phyloP scores from a whole-genome alignment of 2,888 invertebrate genomes.

The Ormyrus rosae region DNA sequence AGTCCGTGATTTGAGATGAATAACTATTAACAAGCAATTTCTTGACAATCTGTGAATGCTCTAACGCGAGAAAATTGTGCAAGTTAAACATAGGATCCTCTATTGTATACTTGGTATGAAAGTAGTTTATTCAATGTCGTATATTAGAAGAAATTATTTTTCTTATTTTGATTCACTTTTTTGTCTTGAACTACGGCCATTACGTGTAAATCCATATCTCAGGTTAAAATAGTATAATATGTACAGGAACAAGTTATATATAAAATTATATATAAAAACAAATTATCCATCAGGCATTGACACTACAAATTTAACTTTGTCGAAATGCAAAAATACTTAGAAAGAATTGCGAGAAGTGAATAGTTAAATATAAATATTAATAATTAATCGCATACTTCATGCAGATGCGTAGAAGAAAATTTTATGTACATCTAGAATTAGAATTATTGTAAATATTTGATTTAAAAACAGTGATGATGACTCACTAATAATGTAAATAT shows the following conservation, averaged over 20 bases:
- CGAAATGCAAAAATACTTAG: constrained; percentile 42
- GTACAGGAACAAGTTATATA: constrained; percentile 49
- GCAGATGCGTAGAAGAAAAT: constrained; percentile 26
- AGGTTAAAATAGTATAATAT: constrained; percentile 33
- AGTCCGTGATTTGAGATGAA: constrained; percentile 24
- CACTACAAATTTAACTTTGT: constrained; percentile 26
- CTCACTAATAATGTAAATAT: constrained; percentile 47
- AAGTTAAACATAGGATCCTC: constrained; percentile 30
- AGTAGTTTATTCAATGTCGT: neutral
- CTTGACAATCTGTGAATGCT: constrained; percentile 46
- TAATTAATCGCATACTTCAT: constrained; percentile 29
- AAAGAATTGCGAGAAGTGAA: constrained; percentile 38
- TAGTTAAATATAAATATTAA: constrained; percentile 39
- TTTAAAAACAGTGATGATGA: constrained; percentile 22
- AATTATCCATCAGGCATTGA: constrained; percentile 35
- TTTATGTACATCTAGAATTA: constrained; percentile 51
- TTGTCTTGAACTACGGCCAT: constrained; percentile 55
- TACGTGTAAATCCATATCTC: constrained; percentile 68
- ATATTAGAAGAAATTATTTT: constrained; percentile 18
- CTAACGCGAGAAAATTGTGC: constrained; percentile 3
- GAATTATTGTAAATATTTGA: constrained; percentile 49
- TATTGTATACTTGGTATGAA: neutral
- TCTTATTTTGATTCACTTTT: constrained; percentile 1
- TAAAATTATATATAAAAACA: constrained; percentile 33
- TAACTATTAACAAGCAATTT: constrained; percentile 38